A percentile compares a stretch with the other conserved stretches of the same genome.
Evolutionary conservation across 2,797 vertebrate species (phyloP).

Genomic region (Pseudocheirus occidentalis): DNA sequence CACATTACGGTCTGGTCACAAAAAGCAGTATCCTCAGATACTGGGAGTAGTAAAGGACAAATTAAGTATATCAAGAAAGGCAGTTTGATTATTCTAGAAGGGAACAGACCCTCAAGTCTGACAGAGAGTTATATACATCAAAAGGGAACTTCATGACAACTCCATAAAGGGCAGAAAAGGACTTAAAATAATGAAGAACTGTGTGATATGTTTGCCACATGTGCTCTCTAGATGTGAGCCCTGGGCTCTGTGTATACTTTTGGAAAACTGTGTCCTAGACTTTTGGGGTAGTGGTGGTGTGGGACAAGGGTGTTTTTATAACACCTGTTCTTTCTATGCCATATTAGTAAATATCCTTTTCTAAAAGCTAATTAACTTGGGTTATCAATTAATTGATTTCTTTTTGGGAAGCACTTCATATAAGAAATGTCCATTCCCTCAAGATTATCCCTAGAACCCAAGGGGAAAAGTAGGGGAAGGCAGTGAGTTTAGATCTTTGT

Average conservation of each 20-base stretch:
- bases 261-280: not conserved
- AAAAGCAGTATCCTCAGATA: not conserved
- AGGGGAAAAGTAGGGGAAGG: not conserved
- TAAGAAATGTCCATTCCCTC: not conserved
- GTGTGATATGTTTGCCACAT: not conserved
- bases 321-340: not conserved
- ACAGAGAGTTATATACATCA: not conserved
- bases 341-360: not conserved
- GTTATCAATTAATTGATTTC: not conserved
- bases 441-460: not conserved
- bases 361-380: not conserved
- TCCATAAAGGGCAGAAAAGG: not conserved
- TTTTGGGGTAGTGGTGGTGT: not conserved
- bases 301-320: not conserved
- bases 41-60: not conserved
- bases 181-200: not conserved
- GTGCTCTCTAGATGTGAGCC: not conserved
- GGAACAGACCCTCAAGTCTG: not conserved
- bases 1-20: not conserved
- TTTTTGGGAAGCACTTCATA: not conserved
- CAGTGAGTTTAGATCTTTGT: not conserved
- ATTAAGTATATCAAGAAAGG: not conserved
- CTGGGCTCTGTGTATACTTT: not conserved
- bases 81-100: not conserved
- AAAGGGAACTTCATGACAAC: not conserved